Base-by-base conservation (phyloP, 1,140 invertebrate species). In the Cydia strobilella region DNA sequence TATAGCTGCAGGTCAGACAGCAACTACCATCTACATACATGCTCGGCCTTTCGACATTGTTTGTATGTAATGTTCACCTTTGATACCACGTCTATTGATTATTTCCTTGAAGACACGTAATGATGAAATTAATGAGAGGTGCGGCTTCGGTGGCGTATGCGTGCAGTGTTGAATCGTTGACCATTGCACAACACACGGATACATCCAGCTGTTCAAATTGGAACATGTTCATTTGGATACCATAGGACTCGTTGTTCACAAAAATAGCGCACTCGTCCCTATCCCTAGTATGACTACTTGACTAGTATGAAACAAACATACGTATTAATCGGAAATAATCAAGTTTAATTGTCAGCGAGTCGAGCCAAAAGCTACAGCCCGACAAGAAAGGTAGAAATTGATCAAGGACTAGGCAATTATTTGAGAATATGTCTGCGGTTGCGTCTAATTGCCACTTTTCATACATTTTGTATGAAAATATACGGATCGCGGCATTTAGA, bases 21-120 rank as follows among this genome's bases (percentile, higher is more conserved):
- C 54, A 59, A 59, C 51, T 20, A 54, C 54, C 23, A 59, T 59
- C 1, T 59, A 69, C 65, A 39, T 59, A 69, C 65, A 39, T 69
- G 65, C 65, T 18, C 65, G 35, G 65, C 13, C 63, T 69, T 39
- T 69, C 65, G 31, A 35, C 65, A 69, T 69, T 69, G 65, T 69
- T 69, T 69, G 65, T 35, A 35, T 69, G 65, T 69, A 69, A 69
- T 66, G 65, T 18, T 69, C 65, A 69, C 65, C 65, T 69, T 69
- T 69, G 65, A 69, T 69, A 69, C 65, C 63, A 35, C 65, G 10
- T 69, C 65, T 18, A 69, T 69, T 35, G 65, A 69, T 69, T 35
- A 39, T 42, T 69, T 69, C 65, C 65, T 69, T 18, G 65, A 35
- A 69, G 65, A 69, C 65, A 69, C 31, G 31, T 42, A 69, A 69